These are phyloP conservation scores for Carcina quercana DNA, from an alignment of 2,888 invertebrate genomes.

Conservation along the genomic window DNA sequence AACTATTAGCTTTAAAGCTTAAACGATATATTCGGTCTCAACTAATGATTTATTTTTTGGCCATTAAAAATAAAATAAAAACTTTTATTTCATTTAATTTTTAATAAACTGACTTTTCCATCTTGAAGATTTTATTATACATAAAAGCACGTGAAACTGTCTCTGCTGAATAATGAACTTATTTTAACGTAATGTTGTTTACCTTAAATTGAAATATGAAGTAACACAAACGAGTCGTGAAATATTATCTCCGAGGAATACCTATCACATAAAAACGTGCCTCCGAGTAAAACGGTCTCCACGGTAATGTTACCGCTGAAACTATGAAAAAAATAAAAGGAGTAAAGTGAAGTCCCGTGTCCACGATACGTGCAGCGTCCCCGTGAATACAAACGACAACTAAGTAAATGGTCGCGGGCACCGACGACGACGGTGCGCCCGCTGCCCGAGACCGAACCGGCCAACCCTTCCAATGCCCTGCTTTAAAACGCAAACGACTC, in stretches of 20 bases:
- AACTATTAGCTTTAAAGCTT: no score
- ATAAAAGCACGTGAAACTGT: no score
- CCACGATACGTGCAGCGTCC: constrained; percentile 34
- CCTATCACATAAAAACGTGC: constrained; percentile 13
- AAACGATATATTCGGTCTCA: no score
- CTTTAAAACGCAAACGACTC: no score
- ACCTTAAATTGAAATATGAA: constrained; percentile 4
- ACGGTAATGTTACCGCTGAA: constrained; percentile 19
- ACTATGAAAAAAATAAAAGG: constrained; percentile 28
- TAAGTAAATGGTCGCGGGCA: constrained; percentile 36
- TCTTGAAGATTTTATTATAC: no score
- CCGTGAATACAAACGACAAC: constrained; percentile 50
- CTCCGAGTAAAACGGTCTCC: constrained; percentile 14
- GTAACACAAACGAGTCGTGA: constrained; percentile 11
- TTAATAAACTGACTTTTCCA: no score
- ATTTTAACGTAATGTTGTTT: no score
- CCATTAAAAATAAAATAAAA: no score
- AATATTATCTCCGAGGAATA: constrained; percentile 12
- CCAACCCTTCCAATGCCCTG: constrained; percentile 25
- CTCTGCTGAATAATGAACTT: no score
- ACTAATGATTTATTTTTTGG: no score
- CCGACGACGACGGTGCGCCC: no score
- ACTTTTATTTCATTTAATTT: no score
- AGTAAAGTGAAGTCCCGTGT: constrained; percentile 43
- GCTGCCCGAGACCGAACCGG: constrained; percentile 16